A percentile compares a stretch with the other conserved stretches of the same genome.
phyloP scores from a whole-genome alignment of 2,797 vertebrate species.

The Sparus aurata region DNA sequence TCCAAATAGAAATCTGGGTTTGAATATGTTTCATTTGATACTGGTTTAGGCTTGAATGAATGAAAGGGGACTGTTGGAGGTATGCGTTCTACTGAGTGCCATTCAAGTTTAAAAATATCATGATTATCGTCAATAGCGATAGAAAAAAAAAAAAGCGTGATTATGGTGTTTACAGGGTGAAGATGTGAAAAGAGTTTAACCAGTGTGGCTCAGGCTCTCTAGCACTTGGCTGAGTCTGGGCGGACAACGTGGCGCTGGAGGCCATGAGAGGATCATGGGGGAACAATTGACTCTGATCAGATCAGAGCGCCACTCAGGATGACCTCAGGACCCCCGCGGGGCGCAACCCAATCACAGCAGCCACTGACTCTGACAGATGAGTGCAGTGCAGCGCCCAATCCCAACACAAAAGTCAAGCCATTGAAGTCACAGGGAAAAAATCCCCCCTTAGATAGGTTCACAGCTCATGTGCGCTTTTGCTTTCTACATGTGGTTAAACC shows the following conservation, averaged over 20 bases:
- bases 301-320: constrained; percentile 80
- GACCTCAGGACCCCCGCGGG: constrained; percentile 84
- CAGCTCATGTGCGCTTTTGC: constrained; percentile 63
- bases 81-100: too few relatives aligned
- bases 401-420: constrained; percentile 77
- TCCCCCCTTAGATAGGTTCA: constrained; percentile 48
- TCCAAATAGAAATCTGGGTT: too few relatives aligned
- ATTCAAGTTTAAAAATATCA: too few relatives aligned
- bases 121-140: too few relatives aligned
- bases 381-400: constrained; percentile 63
- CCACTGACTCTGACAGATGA: constrained; percentile 80
- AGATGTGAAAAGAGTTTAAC: constrained; percentile 3
- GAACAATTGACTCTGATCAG: constrained; percentile 73
- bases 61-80: too few relatives aligned
- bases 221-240: constrained; percentile 26
- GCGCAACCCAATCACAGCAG: constrained; percentile 83
- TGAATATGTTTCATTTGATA: too few relatives aligned
- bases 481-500: constrained; percentile 45
- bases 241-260: constrained; percentile 59
- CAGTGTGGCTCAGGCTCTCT: constrained; percentile 29
- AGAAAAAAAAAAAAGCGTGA: not conserved
- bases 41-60: too few relatives aligned
- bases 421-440: constrained; percentile 77
- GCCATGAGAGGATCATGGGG: constrained; percentile 60
- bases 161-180: not conserved